Conservation (phyloP, 2,797 vertebrate species). For the Chromis chromis region DNA sequence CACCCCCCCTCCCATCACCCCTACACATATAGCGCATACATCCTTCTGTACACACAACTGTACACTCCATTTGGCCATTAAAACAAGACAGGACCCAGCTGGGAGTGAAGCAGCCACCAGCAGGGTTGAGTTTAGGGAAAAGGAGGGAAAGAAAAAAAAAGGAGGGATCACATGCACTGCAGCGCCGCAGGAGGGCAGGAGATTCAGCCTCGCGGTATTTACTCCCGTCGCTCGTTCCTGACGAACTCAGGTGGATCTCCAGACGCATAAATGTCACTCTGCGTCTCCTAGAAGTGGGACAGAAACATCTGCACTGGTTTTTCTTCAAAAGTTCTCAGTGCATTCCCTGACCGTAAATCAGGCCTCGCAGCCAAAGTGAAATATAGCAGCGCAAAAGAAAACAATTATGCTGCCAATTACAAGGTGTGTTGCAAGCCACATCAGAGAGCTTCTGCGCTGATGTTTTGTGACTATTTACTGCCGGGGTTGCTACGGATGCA, state of each 20-base stretch:
- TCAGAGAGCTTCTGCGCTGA: slow-evolving; percentile 50
- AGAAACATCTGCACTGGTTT: slow-evolving; percentile 56
- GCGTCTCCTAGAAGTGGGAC: slow-evolving; percentile 5
- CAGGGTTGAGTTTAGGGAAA: slow-evolving; percentile 20
- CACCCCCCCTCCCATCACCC: slow-evolving; percentile 9
- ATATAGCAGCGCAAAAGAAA: slow-evolving; percentile 68
- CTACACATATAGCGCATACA: slow-evolving; percentile 46
- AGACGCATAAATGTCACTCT: slow-evolving; percentile 18
- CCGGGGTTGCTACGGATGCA: slow-evolving; percentile 71
- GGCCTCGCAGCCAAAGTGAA: slow-evolving; percentile 63
- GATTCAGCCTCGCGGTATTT: not conserved
- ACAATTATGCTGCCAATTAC: slow-evolving; percentile 77
- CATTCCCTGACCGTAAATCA: slow-evolving; percentile 68
- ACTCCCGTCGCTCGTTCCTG: not conserved
- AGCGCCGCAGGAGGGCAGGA: slow-evolving; percentile 40
- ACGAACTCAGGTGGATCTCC: slow-evolving; percentile 46
- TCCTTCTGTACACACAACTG: slow-evolving; percentile 57
- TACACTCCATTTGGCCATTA: slow-evolving; percentile 51
- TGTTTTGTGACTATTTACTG: slow-evolving; percentile 71
- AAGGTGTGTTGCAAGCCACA: slow-evolving; percentile 77
- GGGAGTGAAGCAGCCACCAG: slow-evolving; percentile 31
- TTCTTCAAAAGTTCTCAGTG: slow-evolving; percentile 70
- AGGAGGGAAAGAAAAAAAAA: not conserved
- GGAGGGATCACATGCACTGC: slow-evolving; percentile 22
- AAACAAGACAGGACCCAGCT: slow-evolving; percentile 57